A percentile compares a stretch with the other conserved stretches of the same genome.
phyloP scores from a whole-genome alignment of 2,888 invertebrate genomes.

The Tiliacea aurago region DNA sequence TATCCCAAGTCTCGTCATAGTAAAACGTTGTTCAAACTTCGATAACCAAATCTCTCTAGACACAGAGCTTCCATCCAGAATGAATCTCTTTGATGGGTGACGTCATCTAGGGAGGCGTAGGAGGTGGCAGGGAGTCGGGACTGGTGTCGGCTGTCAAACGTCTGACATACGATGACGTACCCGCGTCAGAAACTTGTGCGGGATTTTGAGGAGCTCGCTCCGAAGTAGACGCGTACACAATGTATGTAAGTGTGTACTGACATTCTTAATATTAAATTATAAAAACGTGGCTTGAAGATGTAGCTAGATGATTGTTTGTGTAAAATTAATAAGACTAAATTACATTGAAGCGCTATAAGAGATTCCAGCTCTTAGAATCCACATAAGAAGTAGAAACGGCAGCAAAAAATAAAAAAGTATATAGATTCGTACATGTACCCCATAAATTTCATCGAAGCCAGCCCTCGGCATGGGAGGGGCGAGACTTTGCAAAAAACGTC shows the following conservation, averaged over 20 bases:
- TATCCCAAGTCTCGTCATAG: not conserved
- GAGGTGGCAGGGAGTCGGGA: constrained; percentile 64
- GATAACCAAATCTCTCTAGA: constrained; percentile 14
- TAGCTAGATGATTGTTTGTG: not conserved
- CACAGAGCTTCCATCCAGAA: constrained; percentile 18
- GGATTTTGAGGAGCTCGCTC: constrained; percentile 73
- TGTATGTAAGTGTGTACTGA: constrained; percentile 44
- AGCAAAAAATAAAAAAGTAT: constrained; percentile 55
- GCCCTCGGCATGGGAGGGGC: constrained; percentile 80
- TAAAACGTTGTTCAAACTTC: not conserved
- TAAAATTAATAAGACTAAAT: not conserved
- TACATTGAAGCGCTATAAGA: not conserved
- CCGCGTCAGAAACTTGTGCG: constrained; percentile 79
- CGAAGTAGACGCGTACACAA: constrained; percentile 35
- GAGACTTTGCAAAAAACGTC: constrained; percentile 85
- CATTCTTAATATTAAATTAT: constrained; percentile 47
- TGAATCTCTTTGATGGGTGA: constrained; percentile 66
- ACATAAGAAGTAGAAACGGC: constrained; percentile 34
- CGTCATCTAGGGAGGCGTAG: constrained; percentile 73
- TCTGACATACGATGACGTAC: constrained; percentile 84
- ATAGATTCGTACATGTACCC: constrained; percentile 64
- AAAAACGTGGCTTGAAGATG: constrained; percentile 11
- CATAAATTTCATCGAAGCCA: constrained; percentile 78
- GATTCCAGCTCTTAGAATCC: not conserved
- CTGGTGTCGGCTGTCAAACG: constrained; percentile 81